Conservation (phyloP, 2,113 vertebrate species). For the Dicerorhinus sumatrensis region DNA sequence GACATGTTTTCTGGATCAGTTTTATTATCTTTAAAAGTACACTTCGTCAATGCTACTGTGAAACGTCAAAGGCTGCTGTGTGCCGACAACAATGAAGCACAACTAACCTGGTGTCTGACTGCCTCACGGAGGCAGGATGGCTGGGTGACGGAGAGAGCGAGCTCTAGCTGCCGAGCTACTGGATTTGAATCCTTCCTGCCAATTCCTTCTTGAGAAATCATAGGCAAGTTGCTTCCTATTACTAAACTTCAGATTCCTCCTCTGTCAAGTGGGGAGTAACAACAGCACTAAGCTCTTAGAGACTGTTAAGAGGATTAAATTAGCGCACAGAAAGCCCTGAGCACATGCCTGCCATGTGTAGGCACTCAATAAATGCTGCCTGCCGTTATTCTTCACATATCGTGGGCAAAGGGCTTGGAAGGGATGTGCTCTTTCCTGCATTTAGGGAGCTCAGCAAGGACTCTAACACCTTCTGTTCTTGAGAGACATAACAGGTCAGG, state of each 20-base stretch:
- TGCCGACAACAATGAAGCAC: background rate
- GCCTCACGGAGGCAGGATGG: rapidly evolving
- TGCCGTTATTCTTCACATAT: background rate
- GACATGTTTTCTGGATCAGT: background rate
- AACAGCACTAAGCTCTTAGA: background rate
- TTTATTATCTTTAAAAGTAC: background rate
- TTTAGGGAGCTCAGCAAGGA: background rate
- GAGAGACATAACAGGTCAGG: background rate
- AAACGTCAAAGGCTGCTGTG: background rate
- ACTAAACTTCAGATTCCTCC: background rate
- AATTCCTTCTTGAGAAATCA: background rate
- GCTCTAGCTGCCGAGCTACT: background rate
- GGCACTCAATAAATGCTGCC: background rate
- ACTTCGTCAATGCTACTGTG: background rate
- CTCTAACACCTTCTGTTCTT: background rate
- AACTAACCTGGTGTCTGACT: background rate
- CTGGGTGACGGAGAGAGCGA: too few relatives aligned
- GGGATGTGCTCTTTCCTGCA: background rate
- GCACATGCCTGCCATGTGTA: background rate
- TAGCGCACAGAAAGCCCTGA: too few relatives aligned
- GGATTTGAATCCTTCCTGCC: background rate
- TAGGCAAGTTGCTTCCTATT: background rate
- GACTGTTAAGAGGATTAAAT: background rate
- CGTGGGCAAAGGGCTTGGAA: background rate
- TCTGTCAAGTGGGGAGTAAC: background rate